phyloP scores from a whole-genome alignment of 2,888 invertebrate species.

The Ariolimax columbianus region DNA sequence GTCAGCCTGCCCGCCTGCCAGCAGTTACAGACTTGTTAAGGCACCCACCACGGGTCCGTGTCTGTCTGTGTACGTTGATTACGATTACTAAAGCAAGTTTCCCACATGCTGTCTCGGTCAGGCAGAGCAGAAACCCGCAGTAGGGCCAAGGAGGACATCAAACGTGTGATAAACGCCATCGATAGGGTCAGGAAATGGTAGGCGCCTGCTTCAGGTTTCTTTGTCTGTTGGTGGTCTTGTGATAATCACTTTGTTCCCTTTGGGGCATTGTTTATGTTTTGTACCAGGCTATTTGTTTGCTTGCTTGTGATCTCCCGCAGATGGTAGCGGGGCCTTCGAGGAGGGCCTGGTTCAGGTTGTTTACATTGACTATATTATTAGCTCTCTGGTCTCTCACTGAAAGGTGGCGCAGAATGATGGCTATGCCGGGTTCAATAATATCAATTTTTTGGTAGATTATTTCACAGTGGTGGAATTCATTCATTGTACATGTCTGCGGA shows the following conservation, averaged over 20 bases:
- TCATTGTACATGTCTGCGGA: too few species aligned
- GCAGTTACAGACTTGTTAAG: conserved; percentile 12
- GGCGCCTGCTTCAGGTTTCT: conserved; percentile 70
- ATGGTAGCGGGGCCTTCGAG: too few species aligned
- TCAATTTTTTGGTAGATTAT: too few species aligned
- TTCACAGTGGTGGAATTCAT: too few species aligned
- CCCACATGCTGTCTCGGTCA: conserved; percentile 85
- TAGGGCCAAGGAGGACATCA: conserved; percentile 99
- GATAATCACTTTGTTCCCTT: conserved; percentile 23
- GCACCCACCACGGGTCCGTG: too few species aligned
- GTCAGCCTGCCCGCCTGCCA: background rate
- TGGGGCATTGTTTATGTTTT: background rate
- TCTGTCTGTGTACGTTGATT: conserved; percentile 48
- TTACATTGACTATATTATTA: too few species aligned
- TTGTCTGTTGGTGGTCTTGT: conserved; percentile 9
- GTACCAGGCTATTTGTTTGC: background rate
- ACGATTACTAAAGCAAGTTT: conserved; percentile 52
- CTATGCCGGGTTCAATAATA: too few species aligned
- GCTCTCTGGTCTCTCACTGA: too few species aligned
- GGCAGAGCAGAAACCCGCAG: conserved; percentile 98
- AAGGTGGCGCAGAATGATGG: too few species aligned
- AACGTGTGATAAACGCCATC: conserved; percentile 98
- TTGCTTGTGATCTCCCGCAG: too few species aligned
- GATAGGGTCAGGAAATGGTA: conserved; percentile 99
- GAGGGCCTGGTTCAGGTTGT: too few species aligned